Conservation (phyloP, 2,888 invertebrate species). For the Ganaspis brasiliensis region DNA sequence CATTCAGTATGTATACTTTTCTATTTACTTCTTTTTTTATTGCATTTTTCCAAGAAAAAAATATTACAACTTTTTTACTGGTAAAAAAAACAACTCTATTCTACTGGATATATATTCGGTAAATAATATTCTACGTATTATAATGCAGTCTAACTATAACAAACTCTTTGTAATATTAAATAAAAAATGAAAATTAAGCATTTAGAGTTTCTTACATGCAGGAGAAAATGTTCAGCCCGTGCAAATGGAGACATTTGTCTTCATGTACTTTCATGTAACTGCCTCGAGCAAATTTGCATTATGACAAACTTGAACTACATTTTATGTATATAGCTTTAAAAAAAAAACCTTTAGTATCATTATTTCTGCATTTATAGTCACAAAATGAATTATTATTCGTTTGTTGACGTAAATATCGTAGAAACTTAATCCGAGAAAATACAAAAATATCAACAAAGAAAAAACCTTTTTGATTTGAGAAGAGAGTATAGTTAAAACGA, state of each 20-base stretch:
- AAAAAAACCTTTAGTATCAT: neutral
- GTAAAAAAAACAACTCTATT: neutral
- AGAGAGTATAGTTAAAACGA: neutral
- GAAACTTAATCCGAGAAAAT: neutral
- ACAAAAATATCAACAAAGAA: neutral
- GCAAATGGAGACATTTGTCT: slow-evolving; percentile 3
- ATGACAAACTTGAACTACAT: neutral
- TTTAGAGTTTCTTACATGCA: slow-evolving; percentile 2
- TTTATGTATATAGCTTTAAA: neutral
- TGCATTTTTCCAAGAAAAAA: neutral
- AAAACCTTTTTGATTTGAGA: neutral
- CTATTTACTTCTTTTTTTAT: slow-evolving; percentile 4
- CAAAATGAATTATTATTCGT: neutral
- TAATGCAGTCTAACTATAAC: too few relatives aligned
- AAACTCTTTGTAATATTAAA: too few relatives aligned
- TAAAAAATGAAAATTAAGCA: neutral
- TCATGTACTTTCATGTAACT: neutral
- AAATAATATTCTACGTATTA: too few relatives aligned
- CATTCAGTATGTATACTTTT: slow-evolving; percentile 5
- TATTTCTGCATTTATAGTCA: neutral
- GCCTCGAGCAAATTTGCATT: slow-evolving; percentile 7
- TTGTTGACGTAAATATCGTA: neutral
- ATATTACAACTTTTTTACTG: neutral
- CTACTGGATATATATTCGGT: too few relatives aligned
- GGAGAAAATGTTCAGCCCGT: neutral